Base-by-base conservation (phyloP, 2,113 vertebrate genomes). In the Panthera uncia region DNA sequence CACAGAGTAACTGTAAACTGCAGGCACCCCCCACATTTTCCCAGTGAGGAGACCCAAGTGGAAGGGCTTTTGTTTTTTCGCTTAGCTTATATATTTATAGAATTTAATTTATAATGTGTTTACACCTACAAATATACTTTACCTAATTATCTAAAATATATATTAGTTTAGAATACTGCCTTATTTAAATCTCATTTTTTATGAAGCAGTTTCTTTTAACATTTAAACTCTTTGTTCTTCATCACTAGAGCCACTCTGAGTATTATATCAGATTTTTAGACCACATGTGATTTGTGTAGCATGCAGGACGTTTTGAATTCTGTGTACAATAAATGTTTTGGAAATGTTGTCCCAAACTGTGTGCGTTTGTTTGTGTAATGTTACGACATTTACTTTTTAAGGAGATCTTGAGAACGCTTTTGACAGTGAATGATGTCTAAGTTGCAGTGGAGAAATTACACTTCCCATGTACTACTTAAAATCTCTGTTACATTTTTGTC, bases 231-330 rank as follows among this genome's bases (percentile, higher is more conserved):
- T 73, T 55, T 4, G 81, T 31, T 73, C 41, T 63, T 73, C 45
- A 79, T 78, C 50, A 65, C 11, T 84, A 71, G 63, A 89, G 23
- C 16, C 27, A 71, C 52, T 63, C 55, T 87, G 27, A 92, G 15
- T 71, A 63, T 83, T 89, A 45, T 15, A 57, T 81, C 68, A 57
- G 89, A 50, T 84, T 92, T 92, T 33, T 95, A 76, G 89, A 78
- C 4, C 48, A 36, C 25, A 3, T 81, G 45, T 83, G 78, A 83
- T 95, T 88, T 88, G 16, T n/a, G 45, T 16, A 71, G 45, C 23
- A 78, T 63, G 36, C 5, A 4, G 25, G 5, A 27, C 3, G 6
- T 73, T 94, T 80, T 91, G 41, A 89, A 63, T 78, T 80, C 38
- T 89, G 23, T 85, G 38, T 95, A 68, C 33, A 92, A 21, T 78